These are phyloP conservation scores for Kradibia gibbosae DNA, from an alignment of 1,140 invertebrate species.

Conservation along the genomic window DNA sequence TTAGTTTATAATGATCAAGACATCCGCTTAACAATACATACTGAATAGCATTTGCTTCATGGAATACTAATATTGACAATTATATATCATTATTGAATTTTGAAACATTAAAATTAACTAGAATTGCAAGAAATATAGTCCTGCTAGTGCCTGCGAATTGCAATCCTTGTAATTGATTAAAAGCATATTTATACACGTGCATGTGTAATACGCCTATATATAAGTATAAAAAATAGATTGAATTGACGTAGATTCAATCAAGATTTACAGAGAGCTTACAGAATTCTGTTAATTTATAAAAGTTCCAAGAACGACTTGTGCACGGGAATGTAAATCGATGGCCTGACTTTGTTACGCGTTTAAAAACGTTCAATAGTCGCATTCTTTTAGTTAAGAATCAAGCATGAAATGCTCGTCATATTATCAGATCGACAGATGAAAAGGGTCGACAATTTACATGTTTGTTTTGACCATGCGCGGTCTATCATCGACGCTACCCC, in stretches of 20 bases:
- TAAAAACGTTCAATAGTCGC: background rate
- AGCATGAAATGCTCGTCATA: slow-evolving; percentile 2
- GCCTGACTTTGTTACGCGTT: background rate
- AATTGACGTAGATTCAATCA: background rate
- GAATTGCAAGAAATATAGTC: no score
- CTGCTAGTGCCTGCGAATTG: no score
- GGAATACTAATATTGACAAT: no score
- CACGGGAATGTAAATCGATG: slow-evolving; percentile 4
- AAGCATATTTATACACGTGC: background rate
- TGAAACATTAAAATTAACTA: no score
- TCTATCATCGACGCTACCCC: background rate
- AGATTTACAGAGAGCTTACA: background rate
- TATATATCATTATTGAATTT: no score
- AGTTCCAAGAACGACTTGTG: background rate
- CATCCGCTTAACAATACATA: background rate
- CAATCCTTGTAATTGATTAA: no score
- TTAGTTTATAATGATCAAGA: background rate
- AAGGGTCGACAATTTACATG: background rate
- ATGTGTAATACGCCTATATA: background rate
- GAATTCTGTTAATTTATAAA: slow-evolving; percentile 3
- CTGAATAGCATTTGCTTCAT: no score
- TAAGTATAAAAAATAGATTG: background rate
- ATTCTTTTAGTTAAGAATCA: background rate
- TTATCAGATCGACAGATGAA: slow-evolving; percentile 10
- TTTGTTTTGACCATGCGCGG: background rate